Evolutionary conservation across 2,888 invertebrate species (phyloP).

Genomic region (Nomada ferruginata): DNA sequence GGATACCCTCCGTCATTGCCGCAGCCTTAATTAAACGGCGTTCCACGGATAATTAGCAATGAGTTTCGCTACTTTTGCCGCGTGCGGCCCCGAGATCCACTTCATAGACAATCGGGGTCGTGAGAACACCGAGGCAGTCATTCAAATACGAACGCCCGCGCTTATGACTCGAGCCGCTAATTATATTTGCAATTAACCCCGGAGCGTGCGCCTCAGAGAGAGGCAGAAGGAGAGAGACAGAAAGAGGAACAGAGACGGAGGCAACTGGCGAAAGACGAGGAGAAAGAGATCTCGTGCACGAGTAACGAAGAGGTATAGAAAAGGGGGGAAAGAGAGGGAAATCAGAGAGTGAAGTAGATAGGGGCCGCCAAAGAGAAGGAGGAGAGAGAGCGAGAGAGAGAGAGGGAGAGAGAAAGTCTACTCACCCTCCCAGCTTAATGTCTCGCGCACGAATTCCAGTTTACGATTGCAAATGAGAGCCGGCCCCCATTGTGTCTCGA

Average conservation of each 20-base stretch:
- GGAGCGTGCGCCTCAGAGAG: conserved; percentile 55
- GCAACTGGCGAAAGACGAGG: conserved; percentile 10
- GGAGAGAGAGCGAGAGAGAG: conserved; percentile 9
- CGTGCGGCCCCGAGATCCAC: conserved; percentile 74
- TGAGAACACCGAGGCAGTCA: conserved; percentile 76
- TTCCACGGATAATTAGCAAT: conserved; percentile 77
- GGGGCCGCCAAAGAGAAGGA: background rate
- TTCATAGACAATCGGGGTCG: conserved; percentile 78
- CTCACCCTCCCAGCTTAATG: conserved; percentile 70
- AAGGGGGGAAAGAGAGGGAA: conserved; percentile 10
- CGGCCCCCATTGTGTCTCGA: conserved; percentile 69
- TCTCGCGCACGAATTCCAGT: conserved; percentile 76
- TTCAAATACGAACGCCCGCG: conserved; percentile 73
- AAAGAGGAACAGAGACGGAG: conserved; percentile 9
- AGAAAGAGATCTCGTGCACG: conserved; percentile 23
- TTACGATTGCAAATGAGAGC: conserved; percentile 75
- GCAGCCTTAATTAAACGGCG: conserved; percentile 76
- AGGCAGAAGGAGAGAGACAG: conserved; percentile 20
- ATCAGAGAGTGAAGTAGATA: conserved; percentile 1
- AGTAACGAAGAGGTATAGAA: conserved; percentile 1
- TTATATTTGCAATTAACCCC: conserved; percentile 80
- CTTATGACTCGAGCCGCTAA: conserved; percentile 79
- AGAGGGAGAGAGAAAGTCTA: conserved; percentile 24
- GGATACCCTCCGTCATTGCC: conserved; percentile 68
- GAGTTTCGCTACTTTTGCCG: conserved; percentile 77